A percentile compares a stretch with the other conserved stretches of the same genome.
Evolutionary conservation across 2,888 invertebrate species (phyloP).

Genomic region (Nymphalis urticae): DNA sequence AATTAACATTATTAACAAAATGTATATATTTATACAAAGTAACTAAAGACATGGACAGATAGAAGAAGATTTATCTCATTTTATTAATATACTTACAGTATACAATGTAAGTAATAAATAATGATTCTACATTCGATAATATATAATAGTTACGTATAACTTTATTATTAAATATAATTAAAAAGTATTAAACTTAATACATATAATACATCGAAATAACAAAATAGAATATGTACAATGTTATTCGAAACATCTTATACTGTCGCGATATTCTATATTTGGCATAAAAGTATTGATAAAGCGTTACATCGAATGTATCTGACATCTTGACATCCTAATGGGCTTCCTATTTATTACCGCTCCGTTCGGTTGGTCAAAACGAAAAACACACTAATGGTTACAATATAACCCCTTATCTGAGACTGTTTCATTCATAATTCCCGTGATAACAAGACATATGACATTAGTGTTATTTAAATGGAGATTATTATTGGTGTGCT

Average conservation of each 20-base stretch:
- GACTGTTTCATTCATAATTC: slow-evolving; percentile 52
- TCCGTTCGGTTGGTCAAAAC: slow-evolving; percentile 37
- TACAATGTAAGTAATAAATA: too few species aligned
- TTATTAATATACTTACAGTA: too few species aligned
- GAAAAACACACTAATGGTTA: slow-evolving; percentile 39
- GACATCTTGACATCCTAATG: slow-evolving; percentile 41
- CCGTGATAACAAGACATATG: slow-evolving; percentile 46
- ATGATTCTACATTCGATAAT: too few species aligned
- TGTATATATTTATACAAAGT: too few species aligned
- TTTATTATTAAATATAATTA: too few species aligned
- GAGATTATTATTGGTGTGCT: slow-evolving; percentile 36
- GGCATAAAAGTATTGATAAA: slow-evolving; percentile 29
- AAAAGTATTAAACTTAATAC: not conserved
- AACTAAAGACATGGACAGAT: too few species aligned
- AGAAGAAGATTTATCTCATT: too few species aligned
- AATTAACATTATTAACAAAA: not conserved
- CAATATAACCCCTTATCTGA: slow-evolving; percentile 43
- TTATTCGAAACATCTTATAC: not conserved
- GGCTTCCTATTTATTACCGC: slow-evolving; percentile 39
- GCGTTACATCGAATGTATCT: slow-evolving; percentile 25
- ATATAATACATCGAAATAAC: not conserved
- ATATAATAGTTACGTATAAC: too few species aligned
- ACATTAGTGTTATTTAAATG: slow-evolving; percentile 41
- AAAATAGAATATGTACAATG: not conserved
- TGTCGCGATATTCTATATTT: slow-evolving; percentile 19